Base-by-base conservation (phyloP, 2,113 vertebrate species). In the Entosphenus tridentatus region DNA sequence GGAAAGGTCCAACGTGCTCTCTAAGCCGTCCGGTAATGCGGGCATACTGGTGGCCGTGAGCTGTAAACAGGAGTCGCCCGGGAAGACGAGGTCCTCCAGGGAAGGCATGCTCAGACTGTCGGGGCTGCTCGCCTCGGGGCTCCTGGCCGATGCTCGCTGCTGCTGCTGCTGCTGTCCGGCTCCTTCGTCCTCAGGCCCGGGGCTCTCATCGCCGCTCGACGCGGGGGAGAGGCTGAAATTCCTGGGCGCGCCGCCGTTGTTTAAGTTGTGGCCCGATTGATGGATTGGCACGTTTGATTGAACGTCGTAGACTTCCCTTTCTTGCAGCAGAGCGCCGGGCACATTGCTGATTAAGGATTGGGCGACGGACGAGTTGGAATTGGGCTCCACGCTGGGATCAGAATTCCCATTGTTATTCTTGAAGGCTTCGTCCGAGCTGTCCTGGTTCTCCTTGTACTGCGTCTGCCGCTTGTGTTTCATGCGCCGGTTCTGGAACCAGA, bases 401-500 rank as follows among this genome's bases (percentile, higher is more conserved):
- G 83, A 75, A 69, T 77, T 80, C 7, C 85, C 79, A 56, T 39
- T 39, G 39, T 39, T 39, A 39, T 39, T 39, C 6, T 39, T 39
- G 39, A 39, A 39, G 39, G 73, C 76, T 14, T 77, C 70, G 57
- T 76, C 70, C 4, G 89, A 88, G 57, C 81, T 79, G 69, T 88
- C 86, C 1, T 75, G 73, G 7, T 75, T 68, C n/a, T 89, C 89
- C 21, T 83, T 81, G 73, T 89, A 81, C 72, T 84, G 87, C 0
- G 79, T 87, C 70, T 96, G 92, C 16, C 91, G 76, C 73, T 97
- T 96, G 81, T 96, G 91, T 77, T 97, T 96, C 92, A 96, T 97
- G 11, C 92, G 79, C 1, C 92, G 84, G 80, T 97, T 97, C 77
- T 97, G 92, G 76, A 96, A 96, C 92, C 92, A 97, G 2, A 97